Percentiles rank a stretch among this genome's conserved stretches.
Evolutionary conservation across 2,888 invertebrate genomes (phyloP).

Genomic region (Steromphala cineraria): DNA sequence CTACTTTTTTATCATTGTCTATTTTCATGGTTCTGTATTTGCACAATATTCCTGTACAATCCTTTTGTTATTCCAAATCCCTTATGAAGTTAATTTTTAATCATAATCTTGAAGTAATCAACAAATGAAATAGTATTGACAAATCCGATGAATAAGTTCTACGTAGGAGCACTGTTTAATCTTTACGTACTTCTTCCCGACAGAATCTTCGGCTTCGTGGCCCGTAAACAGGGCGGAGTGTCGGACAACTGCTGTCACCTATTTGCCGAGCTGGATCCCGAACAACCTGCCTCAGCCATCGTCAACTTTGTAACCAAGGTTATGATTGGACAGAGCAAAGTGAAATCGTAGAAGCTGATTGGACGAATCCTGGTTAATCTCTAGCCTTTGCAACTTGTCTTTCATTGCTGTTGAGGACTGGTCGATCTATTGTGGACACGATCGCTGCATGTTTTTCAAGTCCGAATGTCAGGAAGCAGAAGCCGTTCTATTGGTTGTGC

Average conservation of each 20-base stretch:
- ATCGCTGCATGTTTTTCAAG: too few relatives aligned
- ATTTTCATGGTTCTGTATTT: too few relatives aligned
- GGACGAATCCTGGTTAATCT: neutral
- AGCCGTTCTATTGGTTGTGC: too few relatives aligned
- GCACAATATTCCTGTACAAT: too few relatives aligned
- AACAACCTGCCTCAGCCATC: constrained; percentile 95
- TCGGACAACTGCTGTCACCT: constrained; percentile 97
- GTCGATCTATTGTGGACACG: too few relatives aligned
- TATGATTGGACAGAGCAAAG: constrained; percentile 72
- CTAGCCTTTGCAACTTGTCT: constrained; percentile 13
- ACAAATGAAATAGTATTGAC: too few relatives aligned
- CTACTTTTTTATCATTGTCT: too few relatives aligned
- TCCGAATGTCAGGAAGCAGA: too few relatives aligned
- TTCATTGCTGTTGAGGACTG: neutral
- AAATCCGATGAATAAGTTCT: too few relatives aligned
- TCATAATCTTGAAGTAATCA: too few relatives aligned
- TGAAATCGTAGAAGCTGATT: constrained; percentile 50
- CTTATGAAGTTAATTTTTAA: too few relatives aligned
- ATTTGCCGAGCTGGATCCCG: constrained; percentile 95
- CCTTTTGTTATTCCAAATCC: too few relatives aligned
- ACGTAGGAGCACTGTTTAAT: neutral
- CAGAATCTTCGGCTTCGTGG: constrained; percentile 95
- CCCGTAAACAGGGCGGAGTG: constrained; percentile 88
- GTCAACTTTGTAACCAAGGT: constrained; percentile 80
- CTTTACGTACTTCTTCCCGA: constrained; percentile 29